Conservation (phyloP, 2,888 invertebrate genomes). For the Tipula unca region DNA sequence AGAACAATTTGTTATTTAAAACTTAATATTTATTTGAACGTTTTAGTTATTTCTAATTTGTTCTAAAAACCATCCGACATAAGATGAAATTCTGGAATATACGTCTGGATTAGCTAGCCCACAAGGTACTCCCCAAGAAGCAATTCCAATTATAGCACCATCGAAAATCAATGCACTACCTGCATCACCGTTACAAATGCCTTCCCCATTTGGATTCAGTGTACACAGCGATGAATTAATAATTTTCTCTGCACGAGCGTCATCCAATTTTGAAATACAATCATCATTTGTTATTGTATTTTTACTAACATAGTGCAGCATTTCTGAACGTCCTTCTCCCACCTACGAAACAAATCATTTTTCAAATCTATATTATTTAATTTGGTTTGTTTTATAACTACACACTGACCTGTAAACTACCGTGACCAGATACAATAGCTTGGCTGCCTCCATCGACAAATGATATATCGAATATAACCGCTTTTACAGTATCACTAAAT, state of each 20-base stretch:
- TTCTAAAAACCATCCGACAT: conserved; percentile 22
- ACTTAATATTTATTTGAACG: too few species aligned
- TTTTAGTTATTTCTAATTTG: not conserved
- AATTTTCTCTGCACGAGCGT: conserved; percentile 24
- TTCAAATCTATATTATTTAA: not conserved
- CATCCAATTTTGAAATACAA: conserved; percentile 14
- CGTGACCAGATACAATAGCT: not conserved
- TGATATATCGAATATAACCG: not conserved
- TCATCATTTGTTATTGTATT: conserved; percentile 22
- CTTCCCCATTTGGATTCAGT: conserved; percentile 24
- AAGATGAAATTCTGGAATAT: conserved; percentile 38
- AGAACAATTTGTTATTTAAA: too few species aligned
- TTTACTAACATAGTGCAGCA: not conserved
- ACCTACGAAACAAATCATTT: not conserved
- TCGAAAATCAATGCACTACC: conserved; percentile 38
- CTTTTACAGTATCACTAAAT: not conserved
- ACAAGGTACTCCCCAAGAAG: conserved; percentile 38
- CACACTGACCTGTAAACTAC: not conserved
- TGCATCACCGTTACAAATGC: conserved; percentile 36
- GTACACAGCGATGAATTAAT: conserved; percentile 39
- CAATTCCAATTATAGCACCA: conserved; percentile 36
- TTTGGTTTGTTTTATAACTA: not conserved
- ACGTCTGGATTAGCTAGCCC: conserved; percentile 38
- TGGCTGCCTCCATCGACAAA: not conserved
- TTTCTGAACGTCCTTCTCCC: conserved; percentile 21